Base-by-base conservation (phyloP, 2,113 vertebrate genomes). In the Ramphastos sulfuratus region DNA sequence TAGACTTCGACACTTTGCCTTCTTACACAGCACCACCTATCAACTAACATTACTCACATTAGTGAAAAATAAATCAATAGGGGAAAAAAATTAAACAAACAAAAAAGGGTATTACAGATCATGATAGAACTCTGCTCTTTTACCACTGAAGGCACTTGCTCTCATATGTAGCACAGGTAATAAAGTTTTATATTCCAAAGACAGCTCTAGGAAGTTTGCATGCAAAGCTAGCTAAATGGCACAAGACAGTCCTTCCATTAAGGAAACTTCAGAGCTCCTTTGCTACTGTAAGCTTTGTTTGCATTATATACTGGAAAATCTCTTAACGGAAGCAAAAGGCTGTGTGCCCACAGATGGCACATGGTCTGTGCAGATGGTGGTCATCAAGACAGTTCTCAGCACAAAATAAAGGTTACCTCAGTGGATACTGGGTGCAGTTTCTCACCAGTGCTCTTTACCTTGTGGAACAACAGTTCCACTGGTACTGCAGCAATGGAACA, bases 261-360 rank as follows among this genome's bases (percentile, higher is more conserved):
- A 39, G 50, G 78, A 76, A 55, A 17, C 8, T 28, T 46, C 16
- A 48, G 64, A 70, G 19, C 20, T 52, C 61, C 25, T 82, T 61
- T 6, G 2, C 42, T 25, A 3, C 4, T 33, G 31, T 28, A 54
- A 24, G 23, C 19, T 56, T 39, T 58, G 25, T 9, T 7, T 14
- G 2, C 0, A 0, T 27, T 39, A 8, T 7, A 2, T 0, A 1
- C 35, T n/a, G 35, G 23, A 54, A n/a, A 63, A 19, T 24, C 71
- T 33, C 54, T 65, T 46, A 44, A 24, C 19, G 17, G 13, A 35
- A 42, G 35, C 4, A 67, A 31, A 14, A 46, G 42, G 28, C 12
- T 50, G 28, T 0, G 1, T 52, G 52, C 48, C 48, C 6, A 3
- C 1, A 3, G 28, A 15, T 21, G 54, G 14, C 64, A 37, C 18